Evolutionary conservation across 2,113 vertebrate genomes (phyloP).

Genomic region (Tupaia tana): DNA sequence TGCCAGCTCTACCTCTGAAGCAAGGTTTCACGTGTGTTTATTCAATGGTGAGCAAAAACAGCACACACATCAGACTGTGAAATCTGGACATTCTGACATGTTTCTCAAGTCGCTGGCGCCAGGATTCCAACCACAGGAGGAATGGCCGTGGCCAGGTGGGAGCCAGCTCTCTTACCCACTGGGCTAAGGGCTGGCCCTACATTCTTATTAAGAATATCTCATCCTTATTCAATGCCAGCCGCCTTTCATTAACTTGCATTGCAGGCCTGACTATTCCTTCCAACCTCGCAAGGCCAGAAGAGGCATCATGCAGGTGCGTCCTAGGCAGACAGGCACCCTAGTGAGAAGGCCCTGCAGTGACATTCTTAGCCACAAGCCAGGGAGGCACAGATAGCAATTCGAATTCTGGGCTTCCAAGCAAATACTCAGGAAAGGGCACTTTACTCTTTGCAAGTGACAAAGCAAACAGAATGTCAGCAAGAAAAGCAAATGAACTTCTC

Average conservation of each 20-base stretch:
- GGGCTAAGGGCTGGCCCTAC: too few species aligned
- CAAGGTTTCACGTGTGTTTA: neutral
- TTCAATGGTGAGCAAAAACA: conserved; percentile 6
- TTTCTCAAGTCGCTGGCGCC: too few species aligned
- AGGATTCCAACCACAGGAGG: too few species aligned
- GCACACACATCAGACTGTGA: neutral
- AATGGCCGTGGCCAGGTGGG: too few species aligned
- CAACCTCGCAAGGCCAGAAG: neutral
- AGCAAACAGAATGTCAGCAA: conserved; percentile 17
- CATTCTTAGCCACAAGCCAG: neutral
- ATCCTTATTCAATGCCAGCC: neutral
- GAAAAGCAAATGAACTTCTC: conserved; percentile 46
- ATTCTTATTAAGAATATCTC: too few species aligned
- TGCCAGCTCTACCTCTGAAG: neutral
- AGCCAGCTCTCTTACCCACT: too few species aligned
- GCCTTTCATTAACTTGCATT: neutral
- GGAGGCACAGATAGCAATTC: neutral
- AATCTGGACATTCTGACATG: neutral
- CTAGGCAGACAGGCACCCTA: neutral
- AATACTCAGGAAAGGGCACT: conserved; percentile 17
- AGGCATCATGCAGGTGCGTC: neutral
- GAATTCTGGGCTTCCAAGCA: conserved; percentile 43
- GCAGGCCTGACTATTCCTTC: neutral
- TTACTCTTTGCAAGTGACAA: conserved; percentile 18
- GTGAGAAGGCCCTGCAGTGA: neutral